Conservation (phyloP, 2,797 vertebrate genomes). For the Argyrosomus regius region DNA sequence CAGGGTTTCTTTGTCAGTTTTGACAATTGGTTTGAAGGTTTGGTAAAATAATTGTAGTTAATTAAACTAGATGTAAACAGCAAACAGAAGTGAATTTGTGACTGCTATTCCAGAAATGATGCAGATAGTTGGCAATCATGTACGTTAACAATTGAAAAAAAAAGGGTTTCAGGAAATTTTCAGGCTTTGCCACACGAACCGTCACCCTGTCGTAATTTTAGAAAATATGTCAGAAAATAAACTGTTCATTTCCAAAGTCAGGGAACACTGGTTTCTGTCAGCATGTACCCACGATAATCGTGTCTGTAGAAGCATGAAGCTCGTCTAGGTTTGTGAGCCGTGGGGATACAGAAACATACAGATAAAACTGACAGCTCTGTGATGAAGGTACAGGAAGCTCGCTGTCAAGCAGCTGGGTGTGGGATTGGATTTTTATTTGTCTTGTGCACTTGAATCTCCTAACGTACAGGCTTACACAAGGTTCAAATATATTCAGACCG, state of each 20-base stretch:
- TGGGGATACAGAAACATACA: slow-evolving; percentile 22
- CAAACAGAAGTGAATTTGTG: not conserved
- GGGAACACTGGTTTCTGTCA: slow-evolving; percentile 34
- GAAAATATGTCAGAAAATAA: slow-evolving; percentile 26
- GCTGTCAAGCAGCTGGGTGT: slow-evolving; percentile 53
- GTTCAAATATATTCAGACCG: slow-evolving; percentile 20
- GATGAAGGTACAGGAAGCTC: slow-evolving; percentile 53
- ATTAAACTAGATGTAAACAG: not conserved
- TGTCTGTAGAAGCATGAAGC: slow-evolving; percentile 37
- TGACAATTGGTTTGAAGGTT: slow-evolving; percentile 27
- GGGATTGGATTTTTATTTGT: slow-evolving; percentile 70
- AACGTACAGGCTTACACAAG: slow-evolving; percentile 31
- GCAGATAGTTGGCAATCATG: not conserved
- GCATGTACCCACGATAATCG: slow-evolving; percentile 26
- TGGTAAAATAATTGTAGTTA: not conserved
- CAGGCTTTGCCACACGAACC: not conserved
- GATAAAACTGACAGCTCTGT: slow-evolving; percentile 55
- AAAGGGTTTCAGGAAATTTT: not conserved
- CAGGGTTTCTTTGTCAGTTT: not conserved
- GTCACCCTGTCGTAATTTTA: not conserved
- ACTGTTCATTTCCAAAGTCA: slow-evolving; percentile 28
- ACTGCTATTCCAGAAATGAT: not conserved
- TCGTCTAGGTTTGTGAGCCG: slow-evolving; percentile 13
- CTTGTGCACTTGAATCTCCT: slow-evolving; percentile 51
- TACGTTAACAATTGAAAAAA: not conserved